Evolutionary conservation across 1,140 invertebrate genomes (phyloP).

Genomic region (Dinoponera quadriceps): DNA sequence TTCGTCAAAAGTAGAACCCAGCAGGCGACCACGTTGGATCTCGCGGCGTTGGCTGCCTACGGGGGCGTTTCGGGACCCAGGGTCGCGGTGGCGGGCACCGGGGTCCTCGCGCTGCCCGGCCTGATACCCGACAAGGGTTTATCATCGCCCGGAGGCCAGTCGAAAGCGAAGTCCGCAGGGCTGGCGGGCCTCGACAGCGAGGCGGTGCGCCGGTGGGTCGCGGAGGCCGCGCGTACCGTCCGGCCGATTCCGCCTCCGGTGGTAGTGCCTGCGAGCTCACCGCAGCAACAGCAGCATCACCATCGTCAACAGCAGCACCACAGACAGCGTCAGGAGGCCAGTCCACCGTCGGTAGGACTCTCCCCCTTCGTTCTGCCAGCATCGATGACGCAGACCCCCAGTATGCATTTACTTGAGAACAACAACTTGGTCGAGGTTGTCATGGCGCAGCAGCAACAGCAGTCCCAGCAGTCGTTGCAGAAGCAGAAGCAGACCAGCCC

Average conservation of each 20-base stretch:
- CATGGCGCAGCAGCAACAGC: constrained; percentile 78
- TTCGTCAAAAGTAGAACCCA: constrained; percentile 34
- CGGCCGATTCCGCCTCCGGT: constrained; percentile 81
- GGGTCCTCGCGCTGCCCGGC: constrained; percentile 82
- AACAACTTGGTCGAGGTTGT: constrained; percentile 81
- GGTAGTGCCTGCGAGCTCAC: constrained; percentile 73
- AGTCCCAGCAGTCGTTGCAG: constrained; percentile 72
- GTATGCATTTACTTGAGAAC: constrained; percentile 84
- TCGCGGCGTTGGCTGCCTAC: constrained; percentile 81
- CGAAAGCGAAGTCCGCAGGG: constrained; percentile 82
- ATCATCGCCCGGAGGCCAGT: constrained; percentile 78
- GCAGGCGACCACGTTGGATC: constrained; percentile 80
- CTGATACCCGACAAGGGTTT: constrained; percentile 83
- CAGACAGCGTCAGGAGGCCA: constrained; percentile 76
- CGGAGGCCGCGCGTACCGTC: constrained; percentile 83
- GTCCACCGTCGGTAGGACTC: constrained; percentile 73
- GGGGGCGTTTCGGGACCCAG: constrained; percentile 79
- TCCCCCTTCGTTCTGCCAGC: constrained; percentile 76
- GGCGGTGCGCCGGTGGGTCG: constrained; percentile 85
- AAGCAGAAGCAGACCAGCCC: constrained; percentile 84
- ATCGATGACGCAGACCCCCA: constrained; percentile 84
- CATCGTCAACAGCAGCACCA: constrained; percentile 60
- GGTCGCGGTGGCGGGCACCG: constrained; percentile 85
- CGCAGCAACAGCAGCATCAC: constrained; percentile 67
- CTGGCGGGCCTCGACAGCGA: constrained; percentile 85